Evolutionary conservation across 2,113 vertebrate genomes (phyloP).

Genomic region (Tychaedon coryphoeus): DNA sequence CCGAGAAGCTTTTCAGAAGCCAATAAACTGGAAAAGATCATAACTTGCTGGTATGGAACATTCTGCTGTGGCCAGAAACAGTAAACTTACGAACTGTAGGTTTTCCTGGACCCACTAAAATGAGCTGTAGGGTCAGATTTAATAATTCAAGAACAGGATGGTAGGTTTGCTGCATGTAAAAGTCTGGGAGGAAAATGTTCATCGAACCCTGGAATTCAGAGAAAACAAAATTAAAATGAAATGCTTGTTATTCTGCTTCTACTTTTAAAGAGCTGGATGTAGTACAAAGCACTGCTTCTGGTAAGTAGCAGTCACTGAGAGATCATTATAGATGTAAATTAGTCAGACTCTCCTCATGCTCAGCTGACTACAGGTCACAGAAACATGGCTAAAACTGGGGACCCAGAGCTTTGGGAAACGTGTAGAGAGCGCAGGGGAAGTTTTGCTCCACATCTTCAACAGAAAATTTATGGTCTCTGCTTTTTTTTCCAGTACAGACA

Average conservation of each 20-base stretch:
- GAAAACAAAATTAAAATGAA: not conserved
- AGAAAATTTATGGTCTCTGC: not conserved
- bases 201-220: not conserved
- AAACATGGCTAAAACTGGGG: not conserved
- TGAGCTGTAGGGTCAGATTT: not conserved
- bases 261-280: not conserved
- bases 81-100: not conserved
- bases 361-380: not conserved
- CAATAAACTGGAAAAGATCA: not conserved
- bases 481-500: not conserved
- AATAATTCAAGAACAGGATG: not conserved
- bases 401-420: accelerated
- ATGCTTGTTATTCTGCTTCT: not conserved
- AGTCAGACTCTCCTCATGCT: not conserved
- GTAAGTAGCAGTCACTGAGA: not conserved
- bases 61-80: not conserved
- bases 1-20: not conserved
- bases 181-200: accelerated
- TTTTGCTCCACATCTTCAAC: not conserved
- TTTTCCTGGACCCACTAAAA: not conserved
- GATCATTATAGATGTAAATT: not conserved
- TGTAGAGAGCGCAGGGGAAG: not conserved
- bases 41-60: not conserved
- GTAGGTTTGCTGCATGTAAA: not conserved
- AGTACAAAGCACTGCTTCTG: not conserved